phyloP scores from a whole-genome alignment of 2,113 vertebrate genomes.

The Poecile atricapillus region DNA sequence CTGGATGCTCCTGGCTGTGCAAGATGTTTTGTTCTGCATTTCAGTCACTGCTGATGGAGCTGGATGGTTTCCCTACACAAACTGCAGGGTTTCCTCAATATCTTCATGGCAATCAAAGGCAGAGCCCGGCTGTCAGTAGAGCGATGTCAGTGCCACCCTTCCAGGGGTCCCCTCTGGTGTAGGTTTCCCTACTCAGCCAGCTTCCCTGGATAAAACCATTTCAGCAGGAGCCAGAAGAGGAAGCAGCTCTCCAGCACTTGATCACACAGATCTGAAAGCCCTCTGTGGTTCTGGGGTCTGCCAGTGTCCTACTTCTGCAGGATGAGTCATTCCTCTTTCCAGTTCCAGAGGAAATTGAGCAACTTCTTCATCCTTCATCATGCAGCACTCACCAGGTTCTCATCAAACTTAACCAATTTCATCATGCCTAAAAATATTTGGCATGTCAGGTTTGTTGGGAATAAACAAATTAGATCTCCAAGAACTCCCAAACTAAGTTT shows the following conservation, averaged over 20 bases:
- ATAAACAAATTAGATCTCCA: conserved; percentile 42
- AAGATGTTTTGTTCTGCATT: neutral
- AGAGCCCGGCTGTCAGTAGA: fast-evolving
- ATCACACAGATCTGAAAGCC: neutral
- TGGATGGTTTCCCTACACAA: neutral
- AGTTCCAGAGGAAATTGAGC: neutral
- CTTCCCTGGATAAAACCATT: neutral
- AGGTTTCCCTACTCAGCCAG: neutral
- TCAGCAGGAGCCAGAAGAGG: neutral
- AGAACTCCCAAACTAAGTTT: neutral
- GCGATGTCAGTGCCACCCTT: neutral
- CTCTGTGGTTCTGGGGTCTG: neutral
- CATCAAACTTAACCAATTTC: neutral
- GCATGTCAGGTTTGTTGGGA: neutral
- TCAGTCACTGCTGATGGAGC: neutral
- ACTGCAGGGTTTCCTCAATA: neutral
- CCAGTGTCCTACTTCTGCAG: neutral
- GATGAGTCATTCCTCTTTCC: neutral
- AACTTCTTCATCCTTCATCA: neutral
- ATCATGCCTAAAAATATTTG: conserved; percentile 35
- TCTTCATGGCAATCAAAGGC: neutral
- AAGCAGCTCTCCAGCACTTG: neutral
- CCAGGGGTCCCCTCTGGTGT: fast-evolving
- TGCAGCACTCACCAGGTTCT: neutral
- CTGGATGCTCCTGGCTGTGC: neutral